phyloP scores from a whole-genome alignment of 2,888 invertebrate species.

The Mesorhabditis belari region DNA sequence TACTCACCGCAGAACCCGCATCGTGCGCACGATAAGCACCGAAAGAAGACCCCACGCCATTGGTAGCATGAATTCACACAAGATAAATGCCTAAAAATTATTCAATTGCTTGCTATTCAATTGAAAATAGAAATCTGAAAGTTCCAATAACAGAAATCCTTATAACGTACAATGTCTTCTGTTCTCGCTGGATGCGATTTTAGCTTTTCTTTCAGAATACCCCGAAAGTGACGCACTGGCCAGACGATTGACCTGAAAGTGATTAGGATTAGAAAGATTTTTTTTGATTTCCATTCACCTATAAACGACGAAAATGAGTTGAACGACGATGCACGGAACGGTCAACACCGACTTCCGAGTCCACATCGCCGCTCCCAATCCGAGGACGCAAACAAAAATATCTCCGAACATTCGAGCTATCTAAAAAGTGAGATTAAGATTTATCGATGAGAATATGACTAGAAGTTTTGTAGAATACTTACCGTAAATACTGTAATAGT shows the following conservation, averaged over 20 bases:
- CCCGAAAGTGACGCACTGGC: constrained; percentile 24
- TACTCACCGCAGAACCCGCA: constrained; percentile 13
- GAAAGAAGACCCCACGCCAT: constrained; percentile 30
- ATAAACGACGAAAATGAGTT: constrained; percentile 28
- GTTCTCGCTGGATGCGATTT: neutral
- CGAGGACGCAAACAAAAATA: constrained; percentile 39
- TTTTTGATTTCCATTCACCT: constrained; percentile 4
- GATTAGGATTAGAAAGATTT: neutral
- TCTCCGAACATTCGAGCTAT: constrained; percentile 38
- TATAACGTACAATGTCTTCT: constrained; percentile 7
- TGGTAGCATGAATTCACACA: constrained; percentile 32
- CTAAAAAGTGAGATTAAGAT: constrained; percentile 4
- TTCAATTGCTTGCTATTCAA: too few relatives aligned
- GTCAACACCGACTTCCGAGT: constrained; percentile 33
- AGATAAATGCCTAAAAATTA: constrained; percentile 28
- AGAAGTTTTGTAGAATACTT: neutral
- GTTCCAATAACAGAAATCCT: constrained; percentile 31
- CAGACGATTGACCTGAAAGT: constrained; percentile 24
- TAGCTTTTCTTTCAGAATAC: constrained; percentile 7
- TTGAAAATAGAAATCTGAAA: too few relatives aligned
- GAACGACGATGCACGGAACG: constrained; percentile 32
- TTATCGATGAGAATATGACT: neutral
- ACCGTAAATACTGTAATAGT: too few relatives aligned
- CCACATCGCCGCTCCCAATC: constrained; percentile 43
- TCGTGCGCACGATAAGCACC: constrained; percentile 29